Conservation (phyloP, 1,140 invertebrate genomes). For the Brachionus asplanchnoidis region DNA sequence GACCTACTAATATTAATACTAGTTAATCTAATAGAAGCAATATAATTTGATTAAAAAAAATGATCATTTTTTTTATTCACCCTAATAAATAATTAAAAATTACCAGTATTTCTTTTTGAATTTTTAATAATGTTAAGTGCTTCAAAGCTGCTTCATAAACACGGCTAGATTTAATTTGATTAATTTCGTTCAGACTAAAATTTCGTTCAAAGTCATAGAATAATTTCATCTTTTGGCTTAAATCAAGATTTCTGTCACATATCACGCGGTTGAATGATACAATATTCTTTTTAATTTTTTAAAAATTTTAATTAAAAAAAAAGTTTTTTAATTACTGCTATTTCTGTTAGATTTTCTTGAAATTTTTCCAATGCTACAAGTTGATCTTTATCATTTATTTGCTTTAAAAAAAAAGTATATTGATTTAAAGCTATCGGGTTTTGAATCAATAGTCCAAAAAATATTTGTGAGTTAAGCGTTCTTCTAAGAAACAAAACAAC, state of each 20-base stretch:
- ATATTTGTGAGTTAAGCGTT: background rate
- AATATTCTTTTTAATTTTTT: background rate
- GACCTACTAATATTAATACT: too few species aligned
- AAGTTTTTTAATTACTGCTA: background rate
- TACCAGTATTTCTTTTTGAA: conserved; percentile 28
- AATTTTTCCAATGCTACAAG: background rate
- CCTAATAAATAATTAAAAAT: background rate
- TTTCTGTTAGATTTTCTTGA: background rate
- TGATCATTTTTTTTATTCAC: background rate
- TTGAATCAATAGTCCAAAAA: background rate
- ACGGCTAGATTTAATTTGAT: background rate
- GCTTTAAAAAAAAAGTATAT: conserved; percentile 13
- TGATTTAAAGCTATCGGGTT: conserved; percentile 4
- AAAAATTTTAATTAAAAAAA: background rate
- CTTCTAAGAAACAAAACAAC: background rate
- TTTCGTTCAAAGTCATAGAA: background rate
- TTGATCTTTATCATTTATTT: background rate
- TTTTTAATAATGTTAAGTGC: background rate
- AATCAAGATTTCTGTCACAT: background rate
- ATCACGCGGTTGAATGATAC: background rate
- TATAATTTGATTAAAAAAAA: too few species aligned
- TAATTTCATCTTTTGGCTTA: background rate
- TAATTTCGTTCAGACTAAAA: background rate
- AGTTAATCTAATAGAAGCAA: too few species aligned
- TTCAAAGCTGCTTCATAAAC: background rate